Conservation (phyloP, 2,888 invertebrate genomes). For the Patella depressa region DNA sequence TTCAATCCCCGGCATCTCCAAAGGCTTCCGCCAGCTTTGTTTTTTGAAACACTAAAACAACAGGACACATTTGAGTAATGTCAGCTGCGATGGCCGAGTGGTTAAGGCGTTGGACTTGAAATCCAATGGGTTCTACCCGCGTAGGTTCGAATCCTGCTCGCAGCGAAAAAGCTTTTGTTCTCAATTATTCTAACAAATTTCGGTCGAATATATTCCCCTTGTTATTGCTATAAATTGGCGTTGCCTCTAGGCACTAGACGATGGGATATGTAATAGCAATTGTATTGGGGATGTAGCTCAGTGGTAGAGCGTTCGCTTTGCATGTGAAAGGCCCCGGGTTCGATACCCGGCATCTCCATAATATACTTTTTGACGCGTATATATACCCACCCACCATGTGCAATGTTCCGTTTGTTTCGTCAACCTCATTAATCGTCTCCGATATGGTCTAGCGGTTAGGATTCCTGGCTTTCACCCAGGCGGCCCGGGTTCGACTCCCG, state of each 20-base stretch:
- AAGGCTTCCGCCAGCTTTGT: too few species aligned
- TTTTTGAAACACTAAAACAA: too few species aligned
- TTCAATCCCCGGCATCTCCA: constrained; percentile 50
- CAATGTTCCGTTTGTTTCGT: too few species aligned
- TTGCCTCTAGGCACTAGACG: too few species aligned
- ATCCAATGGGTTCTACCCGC: constrained; percentile 28
- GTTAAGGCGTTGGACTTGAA: constrained; percentile 29
- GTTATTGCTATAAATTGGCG: too few species aligned
- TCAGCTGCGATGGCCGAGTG: constrained; percentile 27
- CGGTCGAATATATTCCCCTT: too few species aligned
- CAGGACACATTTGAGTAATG: too few species aligned
- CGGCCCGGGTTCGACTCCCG: constrained; percentile 13
- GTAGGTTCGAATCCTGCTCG: constrained; percentile 25
- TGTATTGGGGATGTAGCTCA: constrained; percentile 42
- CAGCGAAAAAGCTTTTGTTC: constrained; percentile 3
- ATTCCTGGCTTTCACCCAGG: constrained; percentile 13
- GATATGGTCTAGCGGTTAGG: constrained; percentile 10
- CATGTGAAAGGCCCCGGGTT: constrained; percentile 49
- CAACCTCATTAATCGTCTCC: background rate
- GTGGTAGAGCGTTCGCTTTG: constrained; percentile 49
- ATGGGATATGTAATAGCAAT: too few species aligned
- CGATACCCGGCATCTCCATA: constrained; percentile 45
- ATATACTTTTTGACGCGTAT: too few species aligned
- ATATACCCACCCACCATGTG: too few species aligned
- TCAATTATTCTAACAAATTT: too few species aligned